A percentile compares a stretch with the other conserved stretches of the same genome.
Evolutionary conservation across 2,797 vertebrate genomes (phyloP).

Genomic region (Natrix natrix): DNA sequence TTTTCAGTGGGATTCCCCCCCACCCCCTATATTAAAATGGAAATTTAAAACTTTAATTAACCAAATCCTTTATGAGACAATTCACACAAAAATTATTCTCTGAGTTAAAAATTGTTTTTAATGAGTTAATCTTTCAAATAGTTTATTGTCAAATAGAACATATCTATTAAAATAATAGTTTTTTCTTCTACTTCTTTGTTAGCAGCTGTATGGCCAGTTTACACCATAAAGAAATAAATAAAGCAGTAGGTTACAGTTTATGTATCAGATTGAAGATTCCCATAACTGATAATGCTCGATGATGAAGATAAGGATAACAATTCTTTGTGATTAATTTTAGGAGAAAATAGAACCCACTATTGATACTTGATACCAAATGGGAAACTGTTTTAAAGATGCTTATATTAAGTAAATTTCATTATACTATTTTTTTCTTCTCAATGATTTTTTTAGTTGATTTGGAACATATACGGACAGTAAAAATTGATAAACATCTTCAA

Average conservation of each 20-base stretch:
- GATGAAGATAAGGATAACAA: neutral
- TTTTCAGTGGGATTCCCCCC: neutral
- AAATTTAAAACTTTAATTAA: neutral
- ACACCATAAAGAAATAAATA: neutral
- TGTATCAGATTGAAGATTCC: neutral
- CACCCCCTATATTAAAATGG: neutral
- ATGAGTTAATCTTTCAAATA: neutral
- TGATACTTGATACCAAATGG: neutral
- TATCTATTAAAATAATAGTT: neutral
- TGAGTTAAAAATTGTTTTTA: neutral
- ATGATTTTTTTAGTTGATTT: conserved; percentile 85
- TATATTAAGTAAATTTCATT: conserved; percentile 11
- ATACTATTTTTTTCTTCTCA: conserved; percentile 42
- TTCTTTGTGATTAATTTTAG: neutral
- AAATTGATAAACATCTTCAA: conserved; percentile 92
- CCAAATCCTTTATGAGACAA: neutral
- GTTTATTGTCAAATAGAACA: neutral
- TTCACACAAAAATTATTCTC: neutral
- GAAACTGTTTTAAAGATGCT: neutral
- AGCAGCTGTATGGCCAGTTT: neutral
- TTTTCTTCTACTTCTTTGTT: neutral
- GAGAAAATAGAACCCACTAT: neutral
- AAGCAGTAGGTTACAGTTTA: neutral
- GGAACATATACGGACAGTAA: conserved; percentile 97
- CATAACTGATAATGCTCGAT: neutral